Percentiles rank a stretch among this genome's conserved stretches.
These are phyloP conservation scores for Sinocyclocheilus grahami DNA, from an alignment of 2,113 vertebrate genomes.

Conservation along the genomic window DNA sequence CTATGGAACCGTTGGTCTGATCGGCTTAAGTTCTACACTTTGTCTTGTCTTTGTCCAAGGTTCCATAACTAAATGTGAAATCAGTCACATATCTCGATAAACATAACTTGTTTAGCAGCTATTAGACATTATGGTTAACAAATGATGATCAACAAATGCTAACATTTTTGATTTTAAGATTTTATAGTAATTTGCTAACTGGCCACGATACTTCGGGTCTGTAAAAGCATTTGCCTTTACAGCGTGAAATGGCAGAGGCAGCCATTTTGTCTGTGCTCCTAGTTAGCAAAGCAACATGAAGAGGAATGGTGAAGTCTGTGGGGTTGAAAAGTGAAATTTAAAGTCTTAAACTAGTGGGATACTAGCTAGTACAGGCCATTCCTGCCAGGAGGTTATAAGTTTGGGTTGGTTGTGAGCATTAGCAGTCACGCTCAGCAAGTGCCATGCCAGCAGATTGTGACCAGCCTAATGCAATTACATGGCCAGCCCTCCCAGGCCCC, in stretches of 20 bases:
- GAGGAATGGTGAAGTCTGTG: not conserved
- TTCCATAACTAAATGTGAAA: too few relatives aligned
- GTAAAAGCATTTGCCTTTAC: too few relatives aligned
- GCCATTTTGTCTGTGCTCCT: not conserved
- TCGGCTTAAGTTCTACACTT: too few relatives aligned
- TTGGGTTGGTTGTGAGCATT: not conserved
- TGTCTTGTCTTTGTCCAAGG: too few relatives aligned
- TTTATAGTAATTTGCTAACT: too few relatives aligned
- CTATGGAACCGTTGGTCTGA: too few relatives aligned
- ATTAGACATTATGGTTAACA: too few relatives aligned
- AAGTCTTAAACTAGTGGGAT: not conserved
- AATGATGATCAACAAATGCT: too few relatives aligned
- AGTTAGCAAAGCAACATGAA: not conserved
- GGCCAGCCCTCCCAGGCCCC: not conserved
- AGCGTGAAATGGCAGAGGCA: not conserved
- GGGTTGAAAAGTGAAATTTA: not conserved
- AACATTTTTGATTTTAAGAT: too few relatives aligned
- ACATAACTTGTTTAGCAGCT: too few relatives aligned
- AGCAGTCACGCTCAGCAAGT: conserved; percentile 10
- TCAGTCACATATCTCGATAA: too few relatives aligned
- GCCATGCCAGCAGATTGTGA: conserved; percentile 21
- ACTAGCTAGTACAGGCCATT: not conserved
- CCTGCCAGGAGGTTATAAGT: not conserved
- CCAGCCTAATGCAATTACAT: conserved; percentile 32
- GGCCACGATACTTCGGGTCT: too few relatives aligned